A percentile compares a stretch with the other conserved stretches of the same genome.
These are phyloP conservation scores for Protaetia brevitarsis DNA, from an alignment of 1,140 invertebrate genomes.

Conservation along the genomic window DNA sequence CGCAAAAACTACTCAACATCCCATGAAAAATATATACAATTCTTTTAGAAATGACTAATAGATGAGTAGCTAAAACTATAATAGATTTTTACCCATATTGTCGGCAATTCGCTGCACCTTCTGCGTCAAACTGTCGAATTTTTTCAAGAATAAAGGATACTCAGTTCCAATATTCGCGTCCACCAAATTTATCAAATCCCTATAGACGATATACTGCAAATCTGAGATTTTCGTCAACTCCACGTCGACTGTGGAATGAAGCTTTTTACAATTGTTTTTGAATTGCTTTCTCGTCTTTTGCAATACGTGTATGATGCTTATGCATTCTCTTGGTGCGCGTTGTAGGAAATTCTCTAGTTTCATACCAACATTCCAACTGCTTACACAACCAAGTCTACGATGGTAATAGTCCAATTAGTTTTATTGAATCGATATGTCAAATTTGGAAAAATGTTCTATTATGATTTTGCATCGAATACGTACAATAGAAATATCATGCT, in stretches of 20 bases:
- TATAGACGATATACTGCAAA: neutral
- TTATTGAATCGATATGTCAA: too few relatives aligned
- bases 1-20: too few relatives aligned
- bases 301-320: neutral
- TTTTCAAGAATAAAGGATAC: neutral
- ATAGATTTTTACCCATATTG: neutral
- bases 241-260: neutral
- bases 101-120: neutral
- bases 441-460: too few relatives aligned
- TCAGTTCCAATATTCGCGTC: neutral
- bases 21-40: too few relatives aligned
- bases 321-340: neutral
- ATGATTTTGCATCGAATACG: neutral
- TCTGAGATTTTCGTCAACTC: neutral
- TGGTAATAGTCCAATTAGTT: too few relatives aligned
- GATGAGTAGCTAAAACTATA: too few relatives aligned
- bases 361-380: neutral
- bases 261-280: neutral
- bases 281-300: neutral
- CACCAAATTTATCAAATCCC: neutral
- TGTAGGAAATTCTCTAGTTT: neutral
- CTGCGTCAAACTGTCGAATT: neutral
- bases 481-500: neutral
- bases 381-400: neutral
- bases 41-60: too few relatives aligned